Base-by-base conservation (phyloP, 2,113 vertebrate species). In the Clarias macrocephalus region DNA sequence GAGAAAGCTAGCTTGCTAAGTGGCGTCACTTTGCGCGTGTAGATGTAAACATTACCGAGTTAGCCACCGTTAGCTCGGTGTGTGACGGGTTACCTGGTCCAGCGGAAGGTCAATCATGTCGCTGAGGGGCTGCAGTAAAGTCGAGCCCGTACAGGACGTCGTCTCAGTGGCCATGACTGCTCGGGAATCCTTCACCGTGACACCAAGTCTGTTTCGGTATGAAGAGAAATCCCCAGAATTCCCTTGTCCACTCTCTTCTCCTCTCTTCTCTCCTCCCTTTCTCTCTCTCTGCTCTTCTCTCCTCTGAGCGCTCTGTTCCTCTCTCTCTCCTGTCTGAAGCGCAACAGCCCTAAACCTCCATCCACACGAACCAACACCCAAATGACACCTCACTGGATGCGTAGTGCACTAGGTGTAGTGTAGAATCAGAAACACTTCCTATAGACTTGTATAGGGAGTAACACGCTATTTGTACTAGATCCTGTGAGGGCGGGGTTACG, bases 41-140 rank as follows among this genome's bases (percentile, higher is more conserved):
- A 15, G 73, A 16, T 13, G 52, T 18, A 1, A 77, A 30, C 48
- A 54, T n/a, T 8, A n/a, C 13, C 7, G 56, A 37, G 13, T 37
- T 80, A 79, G 66, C 77, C 30, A n/a, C 21, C 66, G 28, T 28
- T 72, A 42, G 59, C 59, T 68, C 9, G 7, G 15, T 59, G 12
- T 48, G 80, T 75, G 57, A 25, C 73, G 88, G 56, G 94, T 88
- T 96, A 98, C 97, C 97, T 98, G 97, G 92, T 99, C 97, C 87
- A 99, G 93, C 28, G 97, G 97, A 88, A 99, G 96, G 89, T 96
- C 97, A 90, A 98, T 95, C 63, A 97, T 97, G 87, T 97, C 95
- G 94, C 97, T 98, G 93, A 99, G 96, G 72, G 97, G 97, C 94
- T 97, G 96, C 93, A 99, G 92, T 90, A 99, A 94, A 92, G 95